Percentiles rank a stretch among this genome's conserved stretches.
Evolutionary conservation across 2,113 vertebrate genomes (phyloP).

Genomic region (Theristicus caerulescens): DNA sequence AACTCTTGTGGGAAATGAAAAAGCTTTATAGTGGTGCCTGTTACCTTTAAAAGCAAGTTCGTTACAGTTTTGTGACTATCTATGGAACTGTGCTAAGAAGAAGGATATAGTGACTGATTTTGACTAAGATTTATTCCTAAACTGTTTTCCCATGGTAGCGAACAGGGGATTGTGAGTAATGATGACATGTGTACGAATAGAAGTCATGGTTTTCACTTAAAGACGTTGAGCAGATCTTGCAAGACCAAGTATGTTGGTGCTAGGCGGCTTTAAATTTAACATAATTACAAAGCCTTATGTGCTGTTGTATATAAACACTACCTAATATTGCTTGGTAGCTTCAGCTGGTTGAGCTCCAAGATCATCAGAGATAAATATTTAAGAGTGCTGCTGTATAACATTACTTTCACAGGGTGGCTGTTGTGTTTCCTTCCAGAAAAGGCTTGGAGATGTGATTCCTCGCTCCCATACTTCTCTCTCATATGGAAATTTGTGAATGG

Average conservation of each 20-base stretch:
- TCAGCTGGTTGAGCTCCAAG: constrained; percentile 26
- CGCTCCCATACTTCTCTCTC: neutral
- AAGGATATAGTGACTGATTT: neutral
- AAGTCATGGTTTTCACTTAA: neutral
- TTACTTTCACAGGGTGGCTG: neutral
- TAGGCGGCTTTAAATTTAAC: neutral
- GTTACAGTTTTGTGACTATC: neutral
- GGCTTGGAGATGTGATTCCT: neutral
- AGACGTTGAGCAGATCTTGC: neutral
- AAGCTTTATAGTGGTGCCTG: neutral
- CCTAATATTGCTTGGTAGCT: neutral
- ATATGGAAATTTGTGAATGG: neutral
- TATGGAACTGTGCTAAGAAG: neutral
- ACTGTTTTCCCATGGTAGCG: neutral
- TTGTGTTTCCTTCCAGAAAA: neutral
- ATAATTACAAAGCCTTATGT: neutral
- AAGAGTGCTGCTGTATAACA: neutral
- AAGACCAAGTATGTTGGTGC: neutral
- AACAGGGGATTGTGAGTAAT: neutral
- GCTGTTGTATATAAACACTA: neutral
- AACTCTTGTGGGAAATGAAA: neutral
- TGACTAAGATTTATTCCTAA: neutral
- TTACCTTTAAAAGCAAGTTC: neutral
- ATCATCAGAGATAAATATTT: constrained; percentile 9
- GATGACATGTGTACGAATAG: neutral